Percentiles rank a stretch among this genome's conserved stretches.
These are phyloP conservation scores for Saimiri boliviensis DNA, from an alignment of 2,113 vertebrate genomes.

Conservation along the genomic window DNA sequence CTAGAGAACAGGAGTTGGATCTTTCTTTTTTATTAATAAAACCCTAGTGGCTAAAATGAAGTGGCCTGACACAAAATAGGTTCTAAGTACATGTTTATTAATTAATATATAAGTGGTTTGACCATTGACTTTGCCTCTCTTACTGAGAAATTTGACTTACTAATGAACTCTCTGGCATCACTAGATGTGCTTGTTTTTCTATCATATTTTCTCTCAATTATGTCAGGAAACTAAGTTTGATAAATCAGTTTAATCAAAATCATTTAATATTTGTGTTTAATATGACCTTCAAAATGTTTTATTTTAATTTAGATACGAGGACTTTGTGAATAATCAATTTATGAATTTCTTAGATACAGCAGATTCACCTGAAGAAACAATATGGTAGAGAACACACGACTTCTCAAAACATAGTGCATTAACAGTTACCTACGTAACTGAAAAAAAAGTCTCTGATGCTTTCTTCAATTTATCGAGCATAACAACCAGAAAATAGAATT, in stretches of 20 bases:
- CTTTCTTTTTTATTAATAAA: background rate
- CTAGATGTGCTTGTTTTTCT: background rate
- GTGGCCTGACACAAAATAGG: background rate
- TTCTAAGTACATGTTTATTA: background rate
- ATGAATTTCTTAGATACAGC: background rate
- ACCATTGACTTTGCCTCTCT: background rate
- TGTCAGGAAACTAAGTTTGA: background rate
- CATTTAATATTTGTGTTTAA: background rate
- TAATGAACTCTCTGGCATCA: background rate
- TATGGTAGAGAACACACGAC: background rate
- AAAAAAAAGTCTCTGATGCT: background rate
- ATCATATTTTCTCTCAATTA: background rate
- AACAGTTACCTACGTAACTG: background rate
- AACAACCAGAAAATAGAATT: conserved; percentile 31
- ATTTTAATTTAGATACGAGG: background rate
- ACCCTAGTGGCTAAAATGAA: background rate
- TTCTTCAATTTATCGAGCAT: conserved; percentile 13
- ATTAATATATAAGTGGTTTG: background rate
- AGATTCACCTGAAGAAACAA: background rate
- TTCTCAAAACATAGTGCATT: background rate
- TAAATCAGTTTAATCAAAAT: background rate
- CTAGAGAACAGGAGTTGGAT: background rate
- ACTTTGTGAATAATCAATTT: background rate
- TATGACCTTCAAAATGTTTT: background rate
- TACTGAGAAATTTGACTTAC: background rate